These are phyloP conservation scores for Silurus asotus DNA, from an alignment of 2,113 vertebrate genomes.

Conservation along the genomic window DNA sequence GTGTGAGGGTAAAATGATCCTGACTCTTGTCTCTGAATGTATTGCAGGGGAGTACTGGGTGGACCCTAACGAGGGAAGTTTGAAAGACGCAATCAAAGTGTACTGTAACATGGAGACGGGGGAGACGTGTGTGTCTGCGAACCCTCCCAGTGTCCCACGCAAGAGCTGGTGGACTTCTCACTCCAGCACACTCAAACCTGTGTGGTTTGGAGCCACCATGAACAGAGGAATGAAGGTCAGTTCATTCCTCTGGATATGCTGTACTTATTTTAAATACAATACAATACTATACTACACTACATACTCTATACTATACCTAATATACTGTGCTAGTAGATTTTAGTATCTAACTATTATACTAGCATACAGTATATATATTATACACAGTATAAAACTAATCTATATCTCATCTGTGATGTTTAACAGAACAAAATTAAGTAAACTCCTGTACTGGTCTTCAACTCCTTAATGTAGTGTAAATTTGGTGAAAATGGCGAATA, in stretches of 20 bases:
- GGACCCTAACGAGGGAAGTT: conserved; percentile 93
- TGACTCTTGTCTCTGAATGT: not conserved
- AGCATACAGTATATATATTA: too few species aligned
- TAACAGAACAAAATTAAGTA: too few species aligned
- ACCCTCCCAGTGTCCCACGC: conserved; percentile 80
- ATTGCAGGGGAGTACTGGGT: conserved; percentile 91
- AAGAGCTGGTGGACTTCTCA: conserved; percentile 91
- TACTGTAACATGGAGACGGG: conserved; percentile 95
- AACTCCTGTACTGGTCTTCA: too few species aligned
- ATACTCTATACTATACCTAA: too few species aligned
- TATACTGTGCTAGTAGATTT: too few species aligned
- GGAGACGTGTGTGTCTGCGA: conserved; percentile 91
- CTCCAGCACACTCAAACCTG: conserved; percentile 71
- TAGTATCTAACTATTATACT: not conserved
- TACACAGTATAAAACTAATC: too few species aligned
- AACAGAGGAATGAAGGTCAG: conserved; percentile 85
- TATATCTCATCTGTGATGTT: too few species aligned
- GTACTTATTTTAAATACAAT: too few species aligned
- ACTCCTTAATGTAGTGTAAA: too few species aligned
- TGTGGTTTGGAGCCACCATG: conserved; percentile 92
- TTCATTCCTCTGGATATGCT: not conserved
- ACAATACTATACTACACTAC: too few species aligned
- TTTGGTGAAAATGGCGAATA: too few species aligned
- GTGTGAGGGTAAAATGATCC: not conserved
- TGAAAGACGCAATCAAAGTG: conserved; percentile 91